Evolutionary conservation across 1,140 invertebrate species (phyloP).

Genomic region (Popillia japonica): DNA sequence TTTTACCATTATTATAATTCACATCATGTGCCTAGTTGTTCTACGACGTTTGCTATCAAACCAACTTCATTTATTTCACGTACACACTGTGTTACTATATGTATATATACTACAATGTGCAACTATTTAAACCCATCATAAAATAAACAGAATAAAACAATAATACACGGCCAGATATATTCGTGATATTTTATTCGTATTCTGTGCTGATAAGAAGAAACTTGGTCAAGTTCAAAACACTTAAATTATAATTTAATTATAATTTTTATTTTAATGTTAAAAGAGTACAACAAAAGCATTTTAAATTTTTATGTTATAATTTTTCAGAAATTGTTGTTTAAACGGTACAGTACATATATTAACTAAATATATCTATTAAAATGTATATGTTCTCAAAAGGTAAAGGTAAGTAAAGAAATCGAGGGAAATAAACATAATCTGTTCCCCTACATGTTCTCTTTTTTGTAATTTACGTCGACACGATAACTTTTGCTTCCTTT

Average conservation of each 20-base stretch:
- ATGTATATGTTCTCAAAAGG: too few species aligned
- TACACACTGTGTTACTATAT: not conserved
- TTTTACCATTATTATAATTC: not conserved
- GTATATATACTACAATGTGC: too few species aligned
- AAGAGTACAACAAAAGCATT: not conserved
- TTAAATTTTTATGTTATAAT: not conserved
- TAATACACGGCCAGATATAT: not conserved
- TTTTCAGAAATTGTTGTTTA: too few species aligned
- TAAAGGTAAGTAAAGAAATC: too few species aligned
- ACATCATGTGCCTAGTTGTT: not conserved
- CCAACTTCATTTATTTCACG: not conserved
- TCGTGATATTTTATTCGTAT: not conserved
- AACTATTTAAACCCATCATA: not conserved
- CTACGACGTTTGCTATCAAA: not conserved
- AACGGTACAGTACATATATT: too few species aligned
- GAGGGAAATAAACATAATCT: too few species aligned
- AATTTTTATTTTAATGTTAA: not conserved
- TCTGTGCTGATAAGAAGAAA: not conserved
- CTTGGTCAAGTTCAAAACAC: constrained; percentile 11
- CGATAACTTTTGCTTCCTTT: too few species aligned
- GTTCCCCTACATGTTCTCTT: too few species aligned
- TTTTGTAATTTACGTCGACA: too few species aligned
- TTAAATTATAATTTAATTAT: not conserved
- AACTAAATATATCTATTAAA: too few species aligned
- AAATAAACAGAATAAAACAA: not conserved